Percentiles rank a stretch among this genome's conserved stretches.
Conservation (phyloP, 2,888 invertebrate species). For the Euplagia quadripunctaria region DNA sequence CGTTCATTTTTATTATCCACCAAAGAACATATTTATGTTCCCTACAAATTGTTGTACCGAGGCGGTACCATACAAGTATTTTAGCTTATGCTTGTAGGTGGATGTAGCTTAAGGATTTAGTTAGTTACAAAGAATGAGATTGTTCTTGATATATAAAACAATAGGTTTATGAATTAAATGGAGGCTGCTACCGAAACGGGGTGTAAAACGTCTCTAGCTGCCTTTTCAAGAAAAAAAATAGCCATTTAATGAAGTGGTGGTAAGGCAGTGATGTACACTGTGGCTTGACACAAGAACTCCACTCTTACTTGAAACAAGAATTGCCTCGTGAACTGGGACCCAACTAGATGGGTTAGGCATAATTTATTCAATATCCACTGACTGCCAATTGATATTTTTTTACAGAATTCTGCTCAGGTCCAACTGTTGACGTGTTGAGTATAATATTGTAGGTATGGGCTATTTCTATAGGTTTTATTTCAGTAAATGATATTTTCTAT, state of each 20-base stretch:
- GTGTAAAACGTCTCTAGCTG: not conserved
- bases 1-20: not conserved
- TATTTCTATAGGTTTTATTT: not conserved
- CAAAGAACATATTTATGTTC: not conserved
- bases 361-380: not conserved
- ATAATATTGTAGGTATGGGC: not conserved
- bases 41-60: not conserved
- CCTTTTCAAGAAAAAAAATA: no score
- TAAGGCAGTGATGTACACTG: not conserved
- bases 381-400: not conserved
- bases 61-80: not conserved
- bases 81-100: no score
- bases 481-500: slow-evolving; percentile 16
- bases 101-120: no score
- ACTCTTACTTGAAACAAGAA: no score
- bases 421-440: not conserved
- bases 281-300: no score
- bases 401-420: not conserved
- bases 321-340: no score
- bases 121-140: no score
- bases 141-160: not conserved
- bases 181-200: not conserved
- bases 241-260: not conserved
- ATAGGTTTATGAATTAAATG: not conserved
- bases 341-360: not conserved